Evolutionary conservation across 23 tunicate species (phyloP).

Genomic region (Phallusia fumigata): DNA sequence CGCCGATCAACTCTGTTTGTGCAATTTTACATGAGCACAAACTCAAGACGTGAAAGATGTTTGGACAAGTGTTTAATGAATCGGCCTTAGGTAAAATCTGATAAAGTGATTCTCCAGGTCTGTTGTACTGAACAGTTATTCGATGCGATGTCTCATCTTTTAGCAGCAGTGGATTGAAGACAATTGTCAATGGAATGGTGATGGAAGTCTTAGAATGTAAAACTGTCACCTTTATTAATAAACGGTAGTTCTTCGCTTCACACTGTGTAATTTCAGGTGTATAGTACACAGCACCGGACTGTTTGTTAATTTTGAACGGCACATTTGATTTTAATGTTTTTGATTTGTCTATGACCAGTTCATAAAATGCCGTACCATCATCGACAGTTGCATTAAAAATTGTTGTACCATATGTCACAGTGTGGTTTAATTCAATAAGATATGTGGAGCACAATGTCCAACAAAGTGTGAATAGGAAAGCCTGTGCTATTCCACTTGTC

Average conservation of each 20-base stretch:
- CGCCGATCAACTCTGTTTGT: not conserved
- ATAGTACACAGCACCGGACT: not conserved
- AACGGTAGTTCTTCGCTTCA: not conserved
- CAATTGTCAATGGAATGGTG: not conserved
- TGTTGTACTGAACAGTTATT: not conserved
- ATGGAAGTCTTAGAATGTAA: not conserved
- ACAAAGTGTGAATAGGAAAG: not conserved
- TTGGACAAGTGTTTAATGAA: not conserved
- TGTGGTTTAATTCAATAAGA: not conserved
- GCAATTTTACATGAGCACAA: not conserved
- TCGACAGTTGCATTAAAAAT: conserved; percentile 10
- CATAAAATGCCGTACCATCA: conserved; percentile 8
- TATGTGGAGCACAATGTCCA: conserved; percentile 8
- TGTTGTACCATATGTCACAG: not conserved
- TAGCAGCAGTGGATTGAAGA: not conserved
- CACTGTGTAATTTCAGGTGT: not conserved
- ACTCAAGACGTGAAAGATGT: not conserved
- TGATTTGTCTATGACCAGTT: not conserved
- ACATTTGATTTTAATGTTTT: not conserved
- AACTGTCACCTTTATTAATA: not conserved
- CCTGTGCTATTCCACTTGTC: not conserved
- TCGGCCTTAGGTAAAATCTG: not conserved
- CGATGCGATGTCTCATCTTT: not conserved
- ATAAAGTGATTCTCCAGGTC: not conserved
- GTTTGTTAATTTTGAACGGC: not conserved